A percentile compares a stretch with the other conserved stretches of the same genome.
These are phyloP conservation scores for Daktulosphaira vitifoliae DNA, from an alignment of 1,140 invertebrate genomes.

Conservation along the genomic window DNA sequence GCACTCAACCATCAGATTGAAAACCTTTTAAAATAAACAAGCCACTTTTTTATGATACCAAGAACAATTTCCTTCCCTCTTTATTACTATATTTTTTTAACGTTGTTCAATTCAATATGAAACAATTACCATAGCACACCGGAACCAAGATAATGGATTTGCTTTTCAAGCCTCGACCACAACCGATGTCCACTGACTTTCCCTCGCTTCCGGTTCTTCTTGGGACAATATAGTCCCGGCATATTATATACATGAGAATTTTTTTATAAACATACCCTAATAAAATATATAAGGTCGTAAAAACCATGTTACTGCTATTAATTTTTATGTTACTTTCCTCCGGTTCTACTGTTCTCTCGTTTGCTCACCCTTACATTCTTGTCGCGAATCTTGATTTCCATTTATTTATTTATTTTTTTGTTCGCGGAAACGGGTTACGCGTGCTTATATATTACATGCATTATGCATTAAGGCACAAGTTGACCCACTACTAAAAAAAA, in stretches of 20 bases:
- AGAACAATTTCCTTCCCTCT: slow-evolving; percentile 17
- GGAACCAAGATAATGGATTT: slow-evolving; percentile 33
- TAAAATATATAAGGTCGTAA: slow-evolving; percentile 30
- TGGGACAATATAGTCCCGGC: slow-evolving; percentile 28
- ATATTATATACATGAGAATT: slow-evolving; percentile 8
- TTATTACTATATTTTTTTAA: not conserved
- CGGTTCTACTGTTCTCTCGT: not conserved
- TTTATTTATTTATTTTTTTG: slow-evolving; percentile 29
- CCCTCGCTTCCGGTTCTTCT: slow-evolving; percentile 26
- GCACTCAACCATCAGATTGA: slow-evolving; percentile 1
- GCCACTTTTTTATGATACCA: not conserved
- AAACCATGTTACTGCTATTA: slow-evolving; percentile 32
- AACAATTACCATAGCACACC: slow-evolving; percentile 28
- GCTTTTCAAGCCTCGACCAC: slow-evolving; percentile 25
- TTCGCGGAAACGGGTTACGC: slow-evolving; percentile 33
- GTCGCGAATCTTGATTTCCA: slow-evolving; percentile 28
- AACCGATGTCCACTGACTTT: slow-evolving; percentile 25
- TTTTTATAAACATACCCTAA: slow-evolving; percentile 32
- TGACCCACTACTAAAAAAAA: slow-evolving; percentile 11
- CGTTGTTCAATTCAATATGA: slow-evolving; percentile 29
- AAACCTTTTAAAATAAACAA: slow-evolving; percentile 20
- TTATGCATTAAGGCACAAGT: slow-evolving; percentile 32
- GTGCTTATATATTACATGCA: slow-evolving; percentile 30
- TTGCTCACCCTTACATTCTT: not conserved
- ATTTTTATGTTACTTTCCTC: slow-evolving; percentile 28